Evolutionary conservation across 2,113 vertebrate species (phyloP).

Genomic region (Callaeas wilsoni): DNA sequence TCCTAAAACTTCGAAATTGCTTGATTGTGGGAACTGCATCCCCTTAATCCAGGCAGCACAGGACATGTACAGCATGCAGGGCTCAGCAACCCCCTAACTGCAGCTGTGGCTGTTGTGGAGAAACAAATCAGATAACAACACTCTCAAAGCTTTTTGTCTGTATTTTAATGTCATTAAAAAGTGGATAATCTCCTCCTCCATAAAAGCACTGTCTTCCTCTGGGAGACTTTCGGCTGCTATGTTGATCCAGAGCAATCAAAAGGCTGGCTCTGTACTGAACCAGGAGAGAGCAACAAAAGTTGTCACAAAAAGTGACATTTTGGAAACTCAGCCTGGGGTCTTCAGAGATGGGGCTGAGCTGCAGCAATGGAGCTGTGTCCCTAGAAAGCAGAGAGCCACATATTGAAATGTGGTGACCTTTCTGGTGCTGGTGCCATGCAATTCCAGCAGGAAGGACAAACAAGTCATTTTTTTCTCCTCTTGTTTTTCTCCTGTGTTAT

Average conservation of each 20-base stretch:
- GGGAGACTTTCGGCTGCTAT: neutral
- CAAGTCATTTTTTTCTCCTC: neutral
- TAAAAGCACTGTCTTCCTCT: neutral
- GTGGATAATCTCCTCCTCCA: neutral
- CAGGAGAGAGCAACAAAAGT: neutral
- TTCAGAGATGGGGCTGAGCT: neutral
- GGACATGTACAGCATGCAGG: neutral
- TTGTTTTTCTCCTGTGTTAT: neutral
- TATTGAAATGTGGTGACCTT: neutral
- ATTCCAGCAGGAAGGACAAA: neutral
- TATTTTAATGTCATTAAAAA: neutral
- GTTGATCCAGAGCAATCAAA: neutral
- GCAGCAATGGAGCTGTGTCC: neutral
- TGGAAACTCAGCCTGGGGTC: neutral
- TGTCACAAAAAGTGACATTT: neutral
- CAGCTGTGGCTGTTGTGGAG: neutral
- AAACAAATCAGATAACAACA: neutral
- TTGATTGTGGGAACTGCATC: neutral
- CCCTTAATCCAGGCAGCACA: neutral
- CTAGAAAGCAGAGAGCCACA: neutral
- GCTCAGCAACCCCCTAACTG: neutral
- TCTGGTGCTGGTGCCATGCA: accelerated
- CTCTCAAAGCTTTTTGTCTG: neutral
- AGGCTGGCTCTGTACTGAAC: neutral
- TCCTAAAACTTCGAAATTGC: neutral